Evolutionary conservation across 2,888 invertebrate species (phyloP).

Genomic region (Caenorhabditis panamensis): DNA sequence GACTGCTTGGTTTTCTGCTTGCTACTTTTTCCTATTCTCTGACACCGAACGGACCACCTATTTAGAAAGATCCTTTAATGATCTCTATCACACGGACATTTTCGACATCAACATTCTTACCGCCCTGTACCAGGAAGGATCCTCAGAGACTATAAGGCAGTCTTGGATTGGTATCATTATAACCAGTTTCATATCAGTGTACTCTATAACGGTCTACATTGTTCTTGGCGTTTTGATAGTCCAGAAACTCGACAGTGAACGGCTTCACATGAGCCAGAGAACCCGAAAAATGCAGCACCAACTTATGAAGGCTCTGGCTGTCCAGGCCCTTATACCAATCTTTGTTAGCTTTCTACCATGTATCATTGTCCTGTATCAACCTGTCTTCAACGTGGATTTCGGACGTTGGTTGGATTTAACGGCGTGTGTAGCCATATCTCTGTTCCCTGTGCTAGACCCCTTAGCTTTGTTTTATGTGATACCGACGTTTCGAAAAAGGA

Average conservation of each 20-base stretch:
- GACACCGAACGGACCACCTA: not conserved
- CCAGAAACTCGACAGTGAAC: not conserved
- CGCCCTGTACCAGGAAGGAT: not conserved
- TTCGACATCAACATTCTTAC: not conserved
- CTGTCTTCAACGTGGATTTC: slow-evolving; percentile 12
- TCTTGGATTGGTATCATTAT: not conserved
- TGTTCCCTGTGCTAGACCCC: slow-evolving; percentile 29
- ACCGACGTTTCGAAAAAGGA: slow-evolving; percentile 9
- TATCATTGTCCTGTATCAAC: slow-evolving; percentile 6
- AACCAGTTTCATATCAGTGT: not conserved
- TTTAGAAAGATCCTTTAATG: not conserved
- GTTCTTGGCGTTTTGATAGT: slow-evolving; percentile 3
- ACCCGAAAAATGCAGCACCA: slow-evolving; percentile 18
- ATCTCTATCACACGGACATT: not conserved
- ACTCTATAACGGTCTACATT: slow-evolving; percentile 9
- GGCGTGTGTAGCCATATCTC: slow-evolving; percentile 4
- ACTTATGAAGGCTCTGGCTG: slow-evolving; percentile 18
- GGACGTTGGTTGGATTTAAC: slow-evolving; percentile 6
- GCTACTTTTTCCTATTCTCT: slow-evolving; percentile 2
- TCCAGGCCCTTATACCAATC: slow-evolving; percentile 22
- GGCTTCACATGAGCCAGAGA: slow-evolving; percentile 6
- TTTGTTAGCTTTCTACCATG: slow-evolving; percentile 25
- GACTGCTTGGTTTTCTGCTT: not conserved
- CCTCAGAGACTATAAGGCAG: not conserved
- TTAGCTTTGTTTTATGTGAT: slow-evolving; percentile 15